Percentiles rank a stretch among this genome's conserved stretches.
These are phyloP conservation scores for Neomorphus geoffroyi DNA, from an alignment of 2,797 vertebrate species.

Conservation along the genomic window DNA sequence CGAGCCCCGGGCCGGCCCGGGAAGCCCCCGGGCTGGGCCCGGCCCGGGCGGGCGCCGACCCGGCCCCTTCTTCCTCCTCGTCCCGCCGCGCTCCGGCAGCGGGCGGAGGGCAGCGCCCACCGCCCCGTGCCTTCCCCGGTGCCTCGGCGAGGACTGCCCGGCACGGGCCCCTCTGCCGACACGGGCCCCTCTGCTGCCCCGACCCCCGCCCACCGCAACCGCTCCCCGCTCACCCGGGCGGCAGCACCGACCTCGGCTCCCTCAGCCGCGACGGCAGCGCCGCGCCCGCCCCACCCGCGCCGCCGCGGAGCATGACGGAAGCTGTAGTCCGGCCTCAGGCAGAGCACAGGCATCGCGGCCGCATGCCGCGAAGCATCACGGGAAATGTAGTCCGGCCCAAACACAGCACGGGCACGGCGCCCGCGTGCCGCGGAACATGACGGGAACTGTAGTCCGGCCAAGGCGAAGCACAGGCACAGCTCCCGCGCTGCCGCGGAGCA, in stretches of 20 bases:
- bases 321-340: background rate
- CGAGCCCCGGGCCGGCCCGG: too few species aligned
- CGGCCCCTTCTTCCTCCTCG: background rate
- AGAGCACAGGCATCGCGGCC: background rate
- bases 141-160: background rate
- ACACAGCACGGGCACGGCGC: background rate
- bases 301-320: too few species aligned
- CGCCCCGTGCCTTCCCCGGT: too few species aligned
- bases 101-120: background rate
- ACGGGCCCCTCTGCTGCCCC: background rate
- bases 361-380: too few species aligned
- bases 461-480: too few species aligned
- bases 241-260: background rate
- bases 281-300: background rate
- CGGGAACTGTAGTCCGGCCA: too few species aligned
- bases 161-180: background rate
- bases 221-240: background rate
- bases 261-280: background rate
- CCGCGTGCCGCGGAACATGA: background rate
- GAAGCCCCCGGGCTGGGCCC: too few species aligned
- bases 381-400: too few species aligned
- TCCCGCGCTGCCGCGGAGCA: too few species aligned
- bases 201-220: background rate
- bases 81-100: background rate
- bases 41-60: background rate